Base-by-base conservation (phyloP, 2,113 vertebrate genomes). In the Thalassoma bifasciatum region DNA sequence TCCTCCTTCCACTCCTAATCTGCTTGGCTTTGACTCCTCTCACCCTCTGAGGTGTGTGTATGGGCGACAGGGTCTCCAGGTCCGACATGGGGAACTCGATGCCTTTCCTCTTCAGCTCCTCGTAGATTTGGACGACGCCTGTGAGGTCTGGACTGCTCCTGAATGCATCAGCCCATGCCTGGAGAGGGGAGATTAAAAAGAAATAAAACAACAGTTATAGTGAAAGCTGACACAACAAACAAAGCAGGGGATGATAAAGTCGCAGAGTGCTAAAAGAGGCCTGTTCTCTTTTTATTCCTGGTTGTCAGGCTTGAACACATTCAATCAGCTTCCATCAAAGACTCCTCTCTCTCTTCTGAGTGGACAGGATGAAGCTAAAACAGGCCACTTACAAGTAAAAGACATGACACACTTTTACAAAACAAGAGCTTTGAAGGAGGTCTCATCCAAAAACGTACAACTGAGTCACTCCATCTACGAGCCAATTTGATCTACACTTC, bases 161-260 rank as follows among this genome's bases (percentile, higher is more conserved):
- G 87, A 99, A 99, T 14, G 98, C 98, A 72, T 99, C 98, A 0
- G 98, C 97, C 98, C 98, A 99, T 0, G 98, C 97, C 98, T 99
- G 92, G 37, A 68, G 23, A 57, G 56, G 5, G 19, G 21, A 66
- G 17, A 62, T 30, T 30, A 4, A 30, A 30, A 3, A 30, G 30
- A 63, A 62, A 0, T 54, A 10, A 26, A 24, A 66, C 22, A 53
- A 21, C 8, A 24, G 36, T 23, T 66, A 46, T 47, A 79, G 26
- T 8, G 37, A 69, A n/a, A 30, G 59, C 47, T 72, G 63, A 63
- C 24, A 73, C 46, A 36, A 47, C 66, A 76, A 65, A 85, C 68
- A 88, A 66, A 87, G 60, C n/a, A 63, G 58, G 10, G 23, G 59
- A 59, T 56, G 71, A 7, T n/a, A n/a, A n/a, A n/a, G n/a, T n/a